A percentile compares a stretch with the other conserved stretches of the same genome.
Conservation (phyloP, 2,113 vertebrate genomes). For the Paramisgurnus dabryanus region DNA sequence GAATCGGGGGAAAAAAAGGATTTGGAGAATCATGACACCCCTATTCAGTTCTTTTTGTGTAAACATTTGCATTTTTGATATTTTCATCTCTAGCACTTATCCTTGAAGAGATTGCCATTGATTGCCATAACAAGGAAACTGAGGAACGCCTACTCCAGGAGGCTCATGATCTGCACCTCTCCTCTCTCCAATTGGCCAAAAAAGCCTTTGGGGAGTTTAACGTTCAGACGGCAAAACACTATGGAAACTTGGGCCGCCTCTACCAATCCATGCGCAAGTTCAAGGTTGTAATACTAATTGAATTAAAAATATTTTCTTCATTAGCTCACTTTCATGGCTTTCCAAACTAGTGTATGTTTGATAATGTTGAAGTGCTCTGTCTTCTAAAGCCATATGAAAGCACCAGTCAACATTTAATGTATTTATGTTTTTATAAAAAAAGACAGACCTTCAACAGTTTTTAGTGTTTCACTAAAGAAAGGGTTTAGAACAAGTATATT, state of each 20-base stretch:
- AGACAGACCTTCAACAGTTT: too few relatives aligned
- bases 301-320: too few relatives aligned
- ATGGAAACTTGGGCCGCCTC: conserved; percentile 95
- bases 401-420: too few relatives aligned
- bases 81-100: conserved; percentile 83
- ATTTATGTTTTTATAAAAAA: too few relatives aligned
- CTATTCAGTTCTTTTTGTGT: not conserved
- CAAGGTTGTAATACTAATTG: conserved; percentile 76
- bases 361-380: too few relatives aligned
- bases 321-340: too few relatives aligned
- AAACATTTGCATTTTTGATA: conserved; percentile 13
- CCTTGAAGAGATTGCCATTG: conserved; percentile 97
- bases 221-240: conserved; percentile 98
- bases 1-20: too few relatives aligned
- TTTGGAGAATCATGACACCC: too few relatives aligned
- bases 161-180: conserved; percentile 97
- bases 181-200: conserved; percentile 94
- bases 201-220: conserved; percentile 99
- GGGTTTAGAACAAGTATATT: too few relatives aligned
- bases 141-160: conserved; percentile 96
- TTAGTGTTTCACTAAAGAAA: not conserved
- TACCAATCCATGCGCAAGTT: conserved; percentile 99
- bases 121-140: conserved; percentile 98
- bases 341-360: too few relatives aligned
- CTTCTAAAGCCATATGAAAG: too few relatives aligned